Conservation (phyloP, 2,797 vertebrate species). For the Rhabdomys pumilio region DNA sequence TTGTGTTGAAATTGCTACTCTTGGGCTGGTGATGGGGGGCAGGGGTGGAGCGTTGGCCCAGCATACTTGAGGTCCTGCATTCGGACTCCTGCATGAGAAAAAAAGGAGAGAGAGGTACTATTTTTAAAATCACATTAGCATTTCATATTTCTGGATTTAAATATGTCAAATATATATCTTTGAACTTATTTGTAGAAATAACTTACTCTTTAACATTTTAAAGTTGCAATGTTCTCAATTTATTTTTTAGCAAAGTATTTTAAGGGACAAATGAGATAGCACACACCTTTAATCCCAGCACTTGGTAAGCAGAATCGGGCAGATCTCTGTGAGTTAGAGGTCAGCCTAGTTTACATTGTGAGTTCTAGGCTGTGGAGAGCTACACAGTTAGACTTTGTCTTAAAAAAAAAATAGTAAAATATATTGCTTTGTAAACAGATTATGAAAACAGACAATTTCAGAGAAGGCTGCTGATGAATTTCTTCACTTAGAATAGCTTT, state of each 20-base stretch:
- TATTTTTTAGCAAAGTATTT: constrained; percentile 56
- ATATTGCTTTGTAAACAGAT: constrained; percentile 29
- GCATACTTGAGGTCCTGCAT: neutral
- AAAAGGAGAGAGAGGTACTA: neutral
- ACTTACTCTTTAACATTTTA: constrained; percentile 14
- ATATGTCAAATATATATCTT: constrained; percentile 26
- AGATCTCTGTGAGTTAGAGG: neutral
- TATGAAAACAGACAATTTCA: constrained; percentile 64
- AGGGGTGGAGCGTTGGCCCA: neutral
- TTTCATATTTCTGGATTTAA: neutral
- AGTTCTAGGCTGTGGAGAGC: neutral
- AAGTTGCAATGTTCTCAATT: neutral
- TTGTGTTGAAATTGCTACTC: constrained; percentile 55
- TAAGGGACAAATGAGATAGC: constrained; percentile 22
- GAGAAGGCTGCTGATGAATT: constrained; percentile 2
- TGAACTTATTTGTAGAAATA: constrained; percentile 53
- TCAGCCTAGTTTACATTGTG: neutral
- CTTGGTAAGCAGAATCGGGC: neutral
- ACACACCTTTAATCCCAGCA: neutral
- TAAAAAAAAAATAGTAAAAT: constrained; percentile 23
- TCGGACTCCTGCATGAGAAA: neutral
- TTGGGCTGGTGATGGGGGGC: neutral
- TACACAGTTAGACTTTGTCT: neutral
- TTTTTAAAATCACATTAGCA: constrained; percentile 9
- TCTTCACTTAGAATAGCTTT: constrained; percentile 60